phyloP scores from a whole-genome alignment of 1,140 invertebrate species.

The Ceratina calcarata region DNA sequence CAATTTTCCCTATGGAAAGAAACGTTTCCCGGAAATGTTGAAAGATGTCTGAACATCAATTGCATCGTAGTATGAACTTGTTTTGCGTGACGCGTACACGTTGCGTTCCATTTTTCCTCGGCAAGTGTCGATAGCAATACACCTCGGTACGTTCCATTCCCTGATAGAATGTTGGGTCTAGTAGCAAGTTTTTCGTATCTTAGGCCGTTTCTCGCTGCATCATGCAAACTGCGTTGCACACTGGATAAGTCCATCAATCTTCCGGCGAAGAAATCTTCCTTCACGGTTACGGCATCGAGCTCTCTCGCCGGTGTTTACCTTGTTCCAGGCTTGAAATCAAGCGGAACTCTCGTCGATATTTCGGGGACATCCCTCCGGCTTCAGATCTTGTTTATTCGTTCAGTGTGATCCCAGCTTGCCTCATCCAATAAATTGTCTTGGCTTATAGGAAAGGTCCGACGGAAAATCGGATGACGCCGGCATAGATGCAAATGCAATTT shows the following conservation, averaged over 20 bases:
- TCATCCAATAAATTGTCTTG: slow-evolving; percentile 54
- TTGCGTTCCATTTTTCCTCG: slow-evolving; percentile 28
- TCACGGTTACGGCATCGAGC: neutral
- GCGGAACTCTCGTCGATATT: slow-evolving; percentile 15
- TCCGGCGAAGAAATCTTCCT: slow-evolving; percentile 11
- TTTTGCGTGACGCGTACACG: slow-evolving; percentile 13
- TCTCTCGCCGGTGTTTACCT: slow-evolving; percentile 2
- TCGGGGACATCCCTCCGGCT: neutral
- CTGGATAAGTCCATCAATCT: slow-evolving; percentile 47
- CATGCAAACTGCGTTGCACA: slow-evolving; percentile 38
- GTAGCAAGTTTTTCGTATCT: neutral
- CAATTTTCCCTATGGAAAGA: neutral
- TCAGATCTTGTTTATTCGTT: slow-evolving; percentile 36
- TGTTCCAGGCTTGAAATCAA: slow-evolving; percentile 13
- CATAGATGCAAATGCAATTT: slow-evolving; percentile 68
- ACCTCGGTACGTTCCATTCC: neutral
- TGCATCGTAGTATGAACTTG: neutral
- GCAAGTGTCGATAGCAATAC: slow-evolving; percentile 38
- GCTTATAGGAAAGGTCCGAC: neutral
- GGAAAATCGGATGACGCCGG: slow-evolving; percentile 5
- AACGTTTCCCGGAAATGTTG: neutral
- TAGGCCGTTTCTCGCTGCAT: slow-evolving; percentile 19
- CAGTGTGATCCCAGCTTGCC: slow-evolving; percentile 46
- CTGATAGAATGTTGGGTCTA: slow-evolving; percentile 9
- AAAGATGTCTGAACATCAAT: slow-evolving; percentile 25